Percentiles rank a stretch among this genome's conserved stretches.
Conservation (phyloP, 2,113 vertebrate species). For the Archocentrus centrarchus region DNA sequence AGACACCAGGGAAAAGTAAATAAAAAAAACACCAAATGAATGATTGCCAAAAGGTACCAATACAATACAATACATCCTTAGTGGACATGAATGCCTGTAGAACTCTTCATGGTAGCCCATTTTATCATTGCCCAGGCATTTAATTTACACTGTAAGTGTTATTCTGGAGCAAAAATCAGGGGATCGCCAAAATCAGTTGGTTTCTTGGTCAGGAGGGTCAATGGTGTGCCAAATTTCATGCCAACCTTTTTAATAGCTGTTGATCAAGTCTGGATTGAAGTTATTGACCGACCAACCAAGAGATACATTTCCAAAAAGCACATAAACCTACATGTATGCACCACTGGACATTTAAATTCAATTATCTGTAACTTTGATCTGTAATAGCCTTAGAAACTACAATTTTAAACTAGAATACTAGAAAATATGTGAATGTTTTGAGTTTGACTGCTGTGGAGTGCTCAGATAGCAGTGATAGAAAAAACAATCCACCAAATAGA, state of each 20-base stretch:
- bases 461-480: not conserved
- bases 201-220: not conserved
- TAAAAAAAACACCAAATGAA: not conserved
- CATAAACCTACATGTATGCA: not conserved
- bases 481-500: not conserved
- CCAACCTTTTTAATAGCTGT: not conserved
- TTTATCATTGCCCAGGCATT: not conserved
- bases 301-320: not conserved
- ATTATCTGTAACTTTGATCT: not conserved
- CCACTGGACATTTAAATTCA: not conserved
- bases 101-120: not conserved
- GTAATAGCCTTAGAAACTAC: not conserved
- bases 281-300: not conserved
- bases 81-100: not conserved
- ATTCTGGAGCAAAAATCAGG: not conserved
- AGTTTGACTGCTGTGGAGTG: not conserved
- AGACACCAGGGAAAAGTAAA: not conserved
- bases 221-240: not conserved
- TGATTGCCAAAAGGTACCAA: too few relatives aligned
- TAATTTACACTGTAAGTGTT: not conserved
- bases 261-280: not conserved
- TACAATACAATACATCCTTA: not conserved
- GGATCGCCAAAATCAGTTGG: not conserved
- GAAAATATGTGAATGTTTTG: not conserved
- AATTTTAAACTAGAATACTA: not conserved